Evolutionary conservation across 2,113 vertebrate genomes (phyloP).

Genomic region (Daphoenositta chrysoptera): DNA sequence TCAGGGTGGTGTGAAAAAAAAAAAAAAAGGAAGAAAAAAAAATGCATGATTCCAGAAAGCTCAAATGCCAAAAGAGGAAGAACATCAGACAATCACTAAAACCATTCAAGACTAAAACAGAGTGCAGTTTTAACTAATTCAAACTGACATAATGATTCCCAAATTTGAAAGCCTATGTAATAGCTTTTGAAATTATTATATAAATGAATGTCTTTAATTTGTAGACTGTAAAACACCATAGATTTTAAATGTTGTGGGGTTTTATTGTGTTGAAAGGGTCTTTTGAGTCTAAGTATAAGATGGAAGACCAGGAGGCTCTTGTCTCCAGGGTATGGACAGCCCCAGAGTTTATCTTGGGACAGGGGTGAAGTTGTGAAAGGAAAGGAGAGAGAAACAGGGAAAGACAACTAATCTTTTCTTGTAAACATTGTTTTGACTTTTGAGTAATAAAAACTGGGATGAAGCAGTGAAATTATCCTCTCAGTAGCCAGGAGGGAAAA

Average conservation of each 20-base stretch:
- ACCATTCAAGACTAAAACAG: not conserved
- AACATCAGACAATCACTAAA: not conserved
- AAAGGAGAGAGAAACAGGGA: not conserved
- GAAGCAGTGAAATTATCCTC: conserved; percentile 1
- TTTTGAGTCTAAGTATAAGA: not conserved
- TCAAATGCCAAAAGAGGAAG: not conserved
- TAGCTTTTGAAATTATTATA: not conserved
- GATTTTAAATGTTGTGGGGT: not conserved
- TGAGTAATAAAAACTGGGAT: conserved; percentile 4
- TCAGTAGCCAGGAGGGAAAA: not conserved
- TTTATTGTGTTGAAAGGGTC: not conserved
- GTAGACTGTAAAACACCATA: not conserved
- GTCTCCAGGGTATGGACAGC: not conserved
- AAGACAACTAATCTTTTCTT: not conserved
- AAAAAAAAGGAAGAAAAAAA: not conserved
- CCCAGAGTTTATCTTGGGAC: not conserved
- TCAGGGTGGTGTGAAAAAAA: not conserved
- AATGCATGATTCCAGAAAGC: fast-evolving
- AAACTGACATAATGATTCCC: not conserved
- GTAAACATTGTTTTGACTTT: conserved; percentile 9
- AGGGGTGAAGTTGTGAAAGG: not conserved
- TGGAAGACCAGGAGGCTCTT: not conserved
- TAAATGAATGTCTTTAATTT: not conserved
- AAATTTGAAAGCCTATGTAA: not conserved
- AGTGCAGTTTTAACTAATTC: not conserved